A percentile compares a stretch with the other conserved stretches of the same genome.
Conservation (phyloP, 2,797 vertebrate species). For the Peromyscus eremicus region DNA sequence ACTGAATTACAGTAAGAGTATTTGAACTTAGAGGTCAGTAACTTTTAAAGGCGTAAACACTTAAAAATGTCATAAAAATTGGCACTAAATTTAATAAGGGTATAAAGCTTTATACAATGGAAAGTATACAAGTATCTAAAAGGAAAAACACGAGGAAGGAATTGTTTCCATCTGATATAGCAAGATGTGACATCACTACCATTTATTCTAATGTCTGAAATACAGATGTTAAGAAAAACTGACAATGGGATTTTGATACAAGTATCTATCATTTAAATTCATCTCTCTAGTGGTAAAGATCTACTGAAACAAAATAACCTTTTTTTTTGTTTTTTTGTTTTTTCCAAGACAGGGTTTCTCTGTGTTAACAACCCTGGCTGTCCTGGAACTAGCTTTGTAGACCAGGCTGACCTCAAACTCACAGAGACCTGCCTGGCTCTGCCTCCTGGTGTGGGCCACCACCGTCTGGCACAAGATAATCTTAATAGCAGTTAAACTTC, state of each 20-base stretch:
- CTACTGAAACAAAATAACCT: constrained; percentile 41
- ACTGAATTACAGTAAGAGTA: constrained; percentile 44
- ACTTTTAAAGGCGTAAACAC: constrained; percentile 46
- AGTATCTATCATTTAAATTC: constrained; percentile 58
- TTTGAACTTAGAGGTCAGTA: constrained; percentile 21
- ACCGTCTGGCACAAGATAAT: background rate
- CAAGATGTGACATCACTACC: background rate
- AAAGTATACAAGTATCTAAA: constrained; percentile 28
- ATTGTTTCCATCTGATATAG: constrained; percentile 29
- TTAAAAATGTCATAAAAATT: constrained; percentile 53
- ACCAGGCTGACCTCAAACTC: background rate
- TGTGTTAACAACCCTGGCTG: background rate
- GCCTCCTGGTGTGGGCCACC: background rate
- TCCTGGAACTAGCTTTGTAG: background rate
- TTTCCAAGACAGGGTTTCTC: background rate
- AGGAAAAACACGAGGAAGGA: background rate
- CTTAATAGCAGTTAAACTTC: constrained; percentile 56
- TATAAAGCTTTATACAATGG: constrained; percentile 13
- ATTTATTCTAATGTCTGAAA: background rate
- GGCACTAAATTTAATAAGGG: constrained; percentile 38
- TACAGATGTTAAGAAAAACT: constrained; percentile 42
- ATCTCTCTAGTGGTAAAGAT: constrained; percentile 23
- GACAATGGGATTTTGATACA: constrained; percentile 19
- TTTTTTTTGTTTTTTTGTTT: background rate
- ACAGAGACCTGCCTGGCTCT: background rate